phyloP scores from a whole-genome alignment of 2,888 invertebrate genomes.

The Gonocerus acuteangulatus region DNA sequence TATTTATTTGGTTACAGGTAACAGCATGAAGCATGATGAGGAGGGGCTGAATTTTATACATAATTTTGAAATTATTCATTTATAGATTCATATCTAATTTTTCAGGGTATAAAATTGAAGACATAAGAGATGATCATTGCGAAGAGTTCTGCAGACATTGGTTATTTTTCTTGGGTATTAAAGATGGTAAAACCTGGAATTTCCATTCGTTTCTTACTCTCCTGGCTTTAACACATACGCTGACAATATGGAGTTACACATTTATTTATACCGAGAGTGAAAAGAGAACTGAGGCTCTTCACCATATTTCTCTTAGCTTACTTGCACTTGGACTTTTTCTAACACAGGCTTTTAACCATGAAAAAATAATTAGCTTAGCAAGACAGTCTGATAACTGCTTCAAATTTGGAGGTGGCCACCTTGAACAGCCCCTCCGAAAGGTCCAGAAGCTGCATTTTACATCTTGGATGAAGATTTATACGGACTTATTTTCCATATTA shows the following conservation, averaged over 20 bases:
- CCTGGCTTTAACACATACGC: not conserved
- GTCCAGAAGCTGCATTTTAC: slow-evolving; percentile 1
- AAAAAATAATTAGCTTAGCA: slow-evolving; percentile 8
- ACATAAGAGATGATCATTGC: slow-evolving; percentile 10
- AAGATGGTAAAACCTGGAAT: not conserved
- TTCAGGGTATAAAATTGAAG: slow-evolving; percentile 7
- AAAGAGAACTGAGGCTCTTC: not conserved
- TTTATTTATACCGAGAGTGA: not conserved
- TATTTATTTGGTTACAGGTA: too few relatives aligned
- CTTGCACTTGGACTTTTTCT: slow-evolving; percentile 7
- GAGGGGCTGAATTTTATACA: too few relatives aligned
- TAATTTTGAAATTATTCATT: not conserved
- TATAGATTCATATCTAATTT: not conserved
- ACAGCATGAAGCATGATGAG: too few relatives aligned
- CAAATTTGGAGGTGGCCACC: not conserved
- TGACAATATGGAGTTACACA: slow-evolving; percentile 11
- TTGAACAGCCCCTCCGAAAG: not conserved
- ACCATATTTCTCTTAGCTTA: slow-evolving; percentile 2
- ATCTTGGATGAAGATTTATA: not conserved
- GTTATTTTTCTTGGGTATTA: not conserved
- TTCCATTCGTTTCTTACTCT: not conserved
- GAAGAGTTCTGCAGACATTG: slow-evolving; percentile 10
- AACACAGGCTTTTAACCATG: slow-evolving; percentile 1
- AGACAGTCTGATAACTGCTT: slow-evolving; percentile 5
- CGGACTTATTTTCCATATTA: slow-evolving; percentile 4